Conservation (phyloP, 2,888 invertebrate genomes). For the Heliconius charithonia region DNA sequence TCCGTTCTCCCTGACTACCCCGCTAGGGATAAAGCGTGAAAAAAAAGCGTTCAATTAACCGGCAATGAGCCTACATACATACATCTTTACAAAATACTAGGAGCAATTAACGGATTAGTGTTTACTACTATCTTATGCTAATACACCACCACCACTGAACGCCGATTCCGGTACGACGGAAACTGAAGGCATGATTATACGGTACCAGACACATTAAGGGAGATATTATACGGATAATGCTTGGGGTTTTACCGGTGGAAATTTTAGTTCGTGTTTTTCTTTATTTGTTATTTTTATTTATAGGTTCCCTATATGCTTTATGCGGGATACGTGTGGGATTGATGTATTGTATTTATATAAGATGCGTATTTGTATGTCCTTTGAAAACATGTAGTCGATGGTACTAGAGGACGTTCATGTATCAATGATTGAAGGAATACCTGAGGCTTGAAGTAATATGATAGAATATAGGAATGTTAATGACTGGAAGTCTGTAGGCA, state of each 20-base stretch:
- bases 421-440: too few relatives aligned
- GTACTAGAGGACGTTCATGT: too few relatives aligned
- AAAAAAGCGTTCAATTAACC: too few relatives aligned
- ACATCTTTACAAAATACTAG: conserved; percentile 31
- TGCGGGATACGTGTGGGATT: too few relatives aligned
- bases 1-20: too few relatives aligned
- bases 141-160: conserved; percentile 27
- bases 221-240: background rate
- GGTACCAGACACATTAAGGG: conserved; percentile 15
- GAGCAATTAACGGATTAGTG: conserved; percentile 55
- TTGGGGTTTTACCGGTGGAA: background rate
- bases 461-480: too few relatives aligned
- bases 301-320: background rate
- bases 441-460: too few relatives aligned
- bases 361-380: too few relatives aligned
- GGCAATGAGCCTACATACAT: background rate
- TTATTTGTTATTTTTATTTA: background rate
- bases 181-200: conserved; percentile 25
- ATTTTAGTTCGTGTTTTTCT: background rate
- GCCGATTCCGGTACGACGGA: conserved; percentile 33
- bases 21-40: too few relatives aligned
- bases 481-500: too few relatives aligned
- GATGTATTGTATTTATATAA: too few relatives aligned
- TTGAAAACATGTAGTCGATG: too few relatives aligned
- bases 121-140: conserved; percentile 41